Evolutionary conservation across 2,797 vertebrate species (phyloP), one percentile per base, ranked within the genome.

Genomic region (Brachyalestes nurse): DNA sequence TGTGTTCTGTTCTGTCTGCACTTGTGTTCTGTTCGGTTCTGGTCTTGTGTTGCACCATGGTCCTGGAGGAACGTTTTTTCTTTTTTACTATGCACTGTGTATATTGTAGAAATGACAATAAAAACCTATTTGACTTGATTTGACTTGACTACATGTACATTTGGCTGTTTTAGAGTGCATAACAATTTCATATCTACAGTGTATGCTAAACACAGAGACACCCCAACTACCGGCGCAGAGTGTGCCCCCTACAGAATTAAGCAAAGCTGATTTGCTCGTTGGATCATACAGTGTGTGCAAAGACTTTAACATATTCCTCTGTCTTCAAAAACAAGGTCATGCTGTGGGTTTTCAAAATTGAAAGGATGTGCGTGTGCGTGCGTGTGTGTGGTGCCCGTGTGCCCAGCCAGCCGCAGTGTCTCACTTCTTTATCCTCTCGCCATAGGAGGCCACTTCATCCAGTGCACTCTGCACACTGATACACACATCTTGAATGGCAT

Each of bases 371-470:
- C 38, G 75, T 71, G 76, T 79, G 77, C 53, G 58, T 72, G 42
- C 49, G 71, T 55, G 67, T 78, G 72, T 38, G 77, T 49, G 58
- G 40, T 72, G 69, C 65, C 71, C 62, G 61, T 58, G 84, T 89
- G 87, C 71, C 66, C 80, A 90, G 88, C 87, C 75, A 25, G 83
- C 77, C 87, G 90, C 92, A 89, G 89, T 82, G 86, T 96, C 97
- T 97, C 93, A 99, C 97, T 99, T 99, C 91, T 99, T 99, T 95
- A 99, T 96, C 91, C 98, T 95, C 92, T 99, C 97, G 84, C 96
- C 96, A 71, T 98, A 95, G 89, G 96, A 98, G 90, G 97, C 97
- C 86, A 97, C 97, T 93, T 97, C 96, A 95, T 97, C 97, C 92
- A 99, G 96, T 47, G 96, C 94, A 90, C 95, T 97, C 94, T 99